phyloP scores from a whole-genome alignment of 1,140 invertebrate species.

The Aporrectodea caliginosa region DNA sequence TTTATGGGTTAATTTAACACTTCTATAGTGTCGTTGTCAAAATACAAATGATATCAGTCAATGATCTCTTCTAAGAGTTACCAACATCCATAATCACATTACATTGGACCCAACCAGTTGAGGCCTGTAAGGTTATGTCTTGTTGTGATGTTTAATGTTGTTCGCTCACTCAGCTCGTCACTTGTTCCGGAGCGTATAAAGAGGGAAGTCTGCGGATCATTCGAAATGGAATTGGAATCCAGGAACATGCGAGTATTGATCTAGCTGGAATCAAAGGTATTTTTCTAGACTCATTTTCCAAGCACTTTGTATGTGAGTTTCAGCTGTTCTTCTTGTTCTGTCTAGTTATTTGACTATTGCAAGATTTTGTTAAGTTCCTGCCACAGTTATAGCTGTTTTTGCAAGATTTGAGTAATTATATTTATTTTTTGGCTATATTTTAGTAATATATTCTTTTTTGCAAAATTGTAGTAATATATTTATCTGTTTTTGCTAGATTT shows the following conservation, averaged over 20 bases:
- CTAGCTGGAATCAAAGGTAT: slow-evolving; percentile 85
- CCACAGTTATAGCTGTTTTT: too few species aligned
- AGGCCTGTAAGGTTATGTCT: too few species aligned
- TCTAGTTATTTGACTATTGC: background rate
- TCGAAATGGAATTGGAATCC: slow-evolving; percentile 93
- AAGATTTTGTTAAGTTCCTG: background rate
- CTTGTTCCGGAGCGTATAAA: slow-evolving; percentile 94
- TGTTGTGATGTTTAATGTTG: too few species aligned
- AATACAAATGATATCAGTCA: too few species aligned
- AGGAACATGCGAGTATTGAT: slow-evolving; percentile 96
- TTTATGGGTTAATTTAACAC: too few species aligned
- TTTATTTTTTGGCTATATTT: too few species aligned
- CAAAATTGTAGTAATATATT: background rate
- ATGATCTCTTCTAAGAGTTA: too few species aligned
- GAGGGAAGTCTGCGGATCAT: slow-evolving; percentile 96
- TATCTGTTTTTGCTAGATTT: background rate
- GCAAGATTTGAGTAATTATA: too few species aligned
- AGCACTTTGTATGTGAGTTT: background rate
- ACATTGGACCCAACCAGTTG: too few species aligned
- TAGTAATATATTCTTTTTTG: background rate
- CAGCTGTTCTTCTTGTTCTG: background rate
- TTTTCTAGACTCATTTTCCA: background rate
- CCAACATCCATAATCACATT: too few species aligned
- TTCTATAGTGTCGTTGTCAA: too few species aligned
- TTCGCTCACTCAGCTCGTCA: slow-evolving; percentile 84